phyloP scores from a whole-genome alignment of 2,888 invertebrate species.

The Peribatodes rhomboidaria region DNA sequence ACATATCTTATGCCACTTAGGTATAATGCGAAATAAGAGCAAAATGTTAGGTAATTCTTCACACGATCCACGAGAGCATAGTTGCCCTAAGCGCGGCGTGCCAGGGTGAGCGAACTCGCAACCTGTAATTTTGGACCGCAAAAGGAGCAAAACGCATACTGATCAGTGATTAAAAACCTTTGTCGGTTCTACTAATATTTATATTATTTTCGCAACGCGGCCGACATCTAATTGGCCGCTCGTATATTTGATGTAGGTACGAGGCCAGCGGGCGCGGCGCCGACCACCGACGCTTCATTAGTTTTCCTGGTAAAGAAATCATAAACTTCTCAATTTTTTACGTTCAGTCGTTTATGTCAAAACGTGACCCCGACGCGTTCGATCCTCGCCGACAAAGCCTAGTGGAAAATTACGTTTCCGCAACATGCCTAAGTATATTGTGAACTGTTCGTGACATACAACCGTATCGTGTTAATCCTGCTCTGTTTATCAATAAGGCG shows the following conservation, averaged over 20 bases:
- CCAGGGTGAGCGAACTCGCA: slow-evolving; percentile 83
- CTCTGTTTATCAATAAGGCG: slow-evolving; percentile 58
- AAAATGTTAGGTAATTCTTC: slow-evolving; percentile 82
- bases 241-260: slow-evolving; percentile 76
- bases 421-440: slow-evolving; percentile 43
- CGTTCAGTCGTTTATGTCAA: slow-evolving; percentile 70
- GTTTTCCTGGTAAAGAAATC: slow-evolving; percentile 83
- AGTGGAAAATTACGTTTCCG: slow-evolving; percentile 69
- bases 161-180: slow-evolving; percentile 87
- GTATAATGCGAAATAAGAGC: slow-evolving; percentile 79
- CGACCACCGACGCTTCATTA: slow-evolving; percentile 81
- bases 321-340: slow-evolving; percentile 78
- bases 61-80: slow-evolving; percentile 83
- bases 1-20: slow-evolving; percentile 79
- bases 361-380: slow-evolving; percentile 69
- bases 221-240: slow-evolving; percentile 84
- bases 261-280: slow-evolving; percentile 63
- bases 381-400: slow-evolving; percentile 65
- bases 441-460: slow-evolving; percentile 46
- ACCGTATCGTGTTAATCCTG: slow-evolving; percentile 51
- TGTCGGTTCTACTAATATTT: slow-evolving; percentile 87
- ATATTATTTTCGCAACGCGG: slow-evolving; percentile 84
- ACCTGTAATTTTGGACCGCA: slow-evolving; percentile 86
- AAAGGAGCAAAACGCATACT: slow-evolving; percentile 82
- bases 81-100: slow-evolving; percentile 83